Evolutionary conservation across 2,888 invertebrate species (phyloP).

Genomic region (Nemotelus pantherinus): DNA sequence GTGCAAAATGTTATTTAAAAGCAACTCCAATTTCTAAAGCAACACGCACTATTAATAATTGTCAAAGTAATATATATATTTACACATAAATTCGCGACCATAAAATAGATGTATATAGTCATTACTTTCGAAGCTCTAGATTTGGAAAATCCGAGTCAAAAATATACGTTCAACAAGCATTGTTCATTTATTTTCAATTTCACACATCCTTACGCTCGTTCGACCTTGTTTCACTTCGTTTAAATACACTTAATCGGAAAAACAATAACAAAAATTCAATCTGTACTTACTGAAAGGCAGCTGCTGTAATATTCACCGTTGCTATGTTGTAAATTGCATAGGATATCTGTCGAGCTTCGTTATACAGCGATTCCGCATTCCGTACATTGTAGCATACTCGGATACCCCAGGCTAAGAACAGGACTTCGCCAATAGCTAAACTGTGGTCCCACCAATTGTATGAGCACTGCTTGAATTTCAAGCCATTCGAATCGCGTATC

Average conservation of each 20-base stretch:
- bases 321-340: conserved; percentile 96
- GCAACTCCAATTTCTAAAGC: too few species aligned
- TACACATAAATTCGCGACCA: too few species aligned
- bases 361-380: conserved; percentile 91
- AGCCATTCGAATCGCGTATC: conserved; percentile 78
- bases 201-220: background rate
- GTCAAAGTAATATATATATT: too few species aligned
- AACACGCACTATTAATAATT: too few species aligned
- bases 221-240: background rate
- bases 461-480: conserved; percentile 89
- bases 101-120: too few species aligned
- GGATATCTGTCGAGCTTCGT: conserved; percentile 91
- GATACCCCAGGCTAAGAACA: conserved; percentile 86
- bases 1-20: too few species aligned
- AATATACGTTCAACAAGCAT: too few species aligned
- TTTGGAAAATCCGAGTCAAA: too few species aligned
- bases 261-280: background rate
- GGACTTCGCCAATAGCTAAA: conserved; percentile 81
- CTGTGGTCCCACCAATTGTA: conserved; percentile 97
- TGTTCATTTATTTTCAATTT: too few species aligned
- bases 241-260: background rate
- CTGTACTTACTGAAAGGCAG: conserved; percentile 88
- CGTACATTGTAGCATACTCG: conserved; percentile 86
- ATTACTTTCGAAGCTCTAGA: too few species aligned
- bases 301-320: conserved; percentile 90